Conservation (phyloP, 2,888 invertebrate genomes). For the Sinelater perroti region DNA sequence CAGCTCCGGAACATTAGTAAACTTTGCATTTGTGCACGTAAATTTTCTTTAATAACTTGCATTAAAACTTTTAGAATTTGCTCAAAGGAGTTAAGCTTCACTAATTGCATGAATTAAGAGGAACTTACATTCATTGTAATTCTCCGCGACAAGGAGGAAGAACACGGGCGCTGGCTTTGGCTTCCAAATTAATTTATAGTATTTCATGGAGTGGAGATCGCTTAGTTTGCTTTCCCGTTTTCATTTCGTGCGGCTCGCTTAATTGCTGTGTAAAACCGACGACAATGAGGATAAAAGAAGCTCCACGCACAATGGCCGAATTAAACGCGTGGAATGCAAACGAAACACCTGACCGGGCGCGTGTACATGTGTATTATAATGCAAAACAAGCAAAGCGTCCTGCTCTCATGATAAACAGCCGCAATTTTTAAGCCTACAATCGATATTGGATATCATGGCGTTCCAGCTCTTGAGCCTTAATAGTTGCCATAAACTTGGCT, state of each 20-base stretch:
- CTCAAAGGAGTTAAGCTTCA: conserved; percentile 58
- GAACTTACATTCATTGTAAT: conserved; percentile 60
- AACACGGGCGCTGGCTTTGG: conserved; percentile 44
- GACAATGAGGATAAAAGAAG: conserved; percentile 22
- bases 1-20: conserved; percentile 36
- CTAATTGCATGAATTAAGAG: conserved; percentile 60
- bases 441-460: neutral
- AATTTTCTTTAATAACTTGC: conserved; percentile 59
- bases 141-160: conserved; percentile 52
- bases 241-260: conserved; percentile 18
- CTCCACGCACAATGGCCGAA: conserved; percentile 3
- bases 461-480: too few relatives aligned
- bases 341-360: neutral
- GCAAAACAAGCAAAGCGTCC: neutral
- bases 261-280: conserved; percentile 23
- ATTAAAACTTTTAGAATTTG: conserved; percentile 60
- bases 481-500: too few relatives aligned
- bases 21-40: conserved; percentile 50
- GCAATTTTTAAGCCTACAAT: neutral
- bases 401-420: neutral
- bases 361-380: neutral
- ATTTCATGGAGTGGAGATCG: conserved; percentile 43
- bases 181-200: conserved; percentile 55
- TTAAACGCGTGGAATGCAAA: conserved; percentile 3
- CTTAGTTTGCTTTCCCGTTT: conserved; percentile 37